Evolutionary conservation across 2,113 vertebrate genomes (phyloP).

Genomic region (Phylloscopus trochilus): DNA sequence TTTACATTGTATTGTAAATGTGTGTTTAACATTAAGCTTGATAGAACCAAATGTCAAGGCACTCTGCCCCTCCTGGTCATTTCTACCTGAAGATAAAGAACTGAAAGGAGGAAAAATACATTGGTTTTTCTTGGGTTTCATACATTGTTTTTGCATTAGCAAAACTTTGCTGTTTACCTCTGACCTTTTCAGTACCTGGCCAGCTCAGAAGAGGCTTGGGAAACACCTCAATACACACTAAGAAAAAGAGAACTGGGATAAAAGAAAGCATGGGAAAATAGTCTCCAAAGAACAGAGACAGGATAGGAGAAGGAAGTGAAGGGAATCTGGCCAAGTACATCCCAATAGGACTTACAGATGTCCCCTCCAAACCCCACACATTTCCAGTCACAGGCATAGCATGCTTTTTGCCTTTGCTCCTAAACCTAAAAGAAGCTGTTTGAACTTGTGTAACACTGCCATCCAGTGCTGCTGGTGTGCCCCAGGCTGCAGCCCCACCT

Average conservation of each 20-base stretch:
- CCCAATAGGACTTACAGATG: neutral
- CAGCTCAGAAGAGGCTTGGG: neutral
- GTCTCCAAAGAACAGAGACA: neutral
- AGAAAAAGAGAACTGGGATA: neutral
- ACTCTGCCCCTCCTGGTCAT: neutral
- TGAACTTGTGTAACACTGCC: conserved; percentile 3
- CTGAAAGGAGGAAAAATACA: neutral
- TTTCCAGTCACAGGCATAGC: neutral
- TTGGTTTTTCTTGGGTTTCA: neutral
- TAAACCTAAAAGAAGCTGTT: neutral
- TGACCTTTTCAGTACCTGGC: neutral
- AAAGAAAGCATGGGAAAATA: neutral
- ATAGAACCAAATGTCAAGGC: neutral
- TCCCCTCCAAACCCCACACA: neutral
- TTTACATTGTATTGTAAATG: neutral
- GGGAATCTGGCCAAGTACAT: neutral
- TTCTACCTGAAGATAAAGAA: neutral
- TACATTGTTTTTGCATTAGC: neutral
- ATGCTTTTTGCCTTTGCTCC: neutral
- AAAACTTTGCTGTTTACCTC: conserved; percentile 12
- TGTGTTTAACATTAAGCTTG: too few relatives aligned
- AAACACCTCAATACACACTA: neutral
- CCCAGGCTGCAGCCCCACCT: neutral
- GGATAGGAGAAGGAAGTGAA: neutral
- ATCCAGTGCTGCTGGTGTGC: neutral